Percentiles rank a stretch among this genome's conserved stretches.
Conservation (phyloP, 2,888 invertebrate species). For the Adelognathus sp. region DNA sequence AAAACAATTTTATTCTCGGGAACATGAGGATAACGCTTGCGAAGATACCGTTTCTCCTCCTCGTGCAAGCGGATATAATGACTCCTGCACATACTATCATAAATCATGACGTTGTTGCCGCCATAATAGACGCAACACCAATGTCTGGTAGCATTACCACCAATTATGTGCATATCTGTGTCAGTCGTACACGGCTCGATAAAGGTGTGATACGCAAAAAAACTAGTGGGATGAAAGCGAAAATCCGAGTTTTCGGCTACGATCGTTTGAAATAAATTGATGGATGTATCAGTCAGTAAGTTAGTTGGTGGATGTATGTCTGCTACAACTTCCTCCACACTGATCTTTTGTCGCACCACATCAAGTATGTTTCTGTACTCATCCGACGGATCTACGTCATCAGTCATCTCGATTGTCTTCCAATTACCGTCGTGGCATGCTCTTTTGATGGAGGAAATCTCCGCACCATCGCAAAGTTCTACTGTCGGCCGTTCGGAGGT, state of each 20-base stretch:
- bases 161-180: no score
- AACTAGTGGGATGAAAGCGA: not conserved
- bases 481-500: not conserved
- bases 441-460: not conserved
- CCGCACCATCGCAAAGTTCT: no score
- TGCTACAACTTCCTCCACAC: no score
- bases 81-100: not conserved
- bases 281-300: constrained; percentile 7
- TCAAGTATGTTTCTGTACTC: no score
- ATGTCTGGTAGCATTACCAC: constrained; percentile 21
- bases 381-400: no score
- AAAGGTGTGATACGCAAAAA: not conserved
- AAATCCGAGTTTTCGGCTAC: not conserved
- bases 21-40: constrained; percentile 14
- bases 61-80: not conserved
- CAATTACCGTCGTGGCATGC: not conserved
- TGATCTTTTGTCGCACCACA: no score
- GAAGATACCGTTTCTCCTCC: constrained; percentile 20
- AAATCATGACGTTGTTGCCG: not conserved
- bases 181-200: constrained; percentile 20
- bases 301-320: not conserved
- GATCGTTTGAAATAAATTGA: no score
- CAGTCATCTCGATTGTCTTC: not conserved
- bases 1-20: not conserved
- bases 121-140: constrained; percentile 42